Evolutionary conservation across 2,888 invertebrate genomes (phyloP).

Genomic region (Caenorhabditis becei): DNA sequence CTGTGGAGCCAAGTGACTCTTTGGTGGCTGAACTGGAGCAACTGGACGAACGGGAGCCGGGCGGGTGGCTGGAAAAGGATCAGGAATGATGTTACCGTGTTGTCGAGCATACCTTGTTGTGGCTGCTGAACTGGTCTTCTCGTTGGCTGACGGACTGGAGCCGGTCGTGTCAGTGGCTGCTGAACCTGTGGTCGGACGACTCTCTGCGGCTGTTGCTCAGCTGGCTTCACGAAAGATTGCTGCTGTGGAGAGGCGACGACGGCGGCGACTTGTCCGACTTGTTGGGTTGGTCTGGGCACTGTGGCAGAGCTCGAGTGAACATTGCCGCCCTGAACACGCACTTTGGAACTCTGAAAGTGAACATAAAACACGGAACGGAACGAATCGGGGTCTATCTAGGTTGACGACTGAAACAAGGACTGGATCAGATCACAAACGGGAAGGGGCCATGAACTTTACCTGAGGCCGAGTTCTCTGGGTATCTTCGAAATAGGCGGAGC

Average conservation of each 20-base stretch:
- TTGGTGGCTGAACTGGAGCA: conserved; percentile 14
- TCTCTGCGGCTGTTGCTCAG: conserved; percentile 41
- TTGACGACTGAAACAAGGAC: conserved; percentile 17
- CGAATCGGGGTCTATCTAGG: no score
- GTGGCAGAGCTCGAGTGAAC: conserved; percentile 58
- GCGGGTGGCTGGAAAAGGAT: conserved; percentile 25
- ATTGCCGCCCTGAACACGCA: conserved; percentile 52
- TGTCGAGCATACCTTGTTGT: conserved; percentile 23
- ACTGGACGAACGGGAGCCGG: conserved; percentile 21
- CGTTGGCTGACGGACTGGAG: conserved; percentile 42
- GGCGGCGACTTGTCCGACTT: conserved; percentile 28
- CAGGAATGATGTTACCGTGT: neutral
- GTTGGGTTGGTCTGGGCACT: conserved; percentile 41
- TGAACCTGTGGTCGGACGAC: conserved; percentile 44
- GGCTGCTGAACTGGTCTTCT: conserved; percentile 48
- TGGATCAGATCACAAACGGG: no score
- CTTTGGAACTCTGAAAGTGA: conserved; percentile 30
- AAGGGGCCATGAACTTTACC: conserved; percentile 27
- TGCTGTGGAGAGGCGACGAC: conserved; percentile 40
- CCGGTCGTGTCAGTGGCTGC: conserved; percentile 31
- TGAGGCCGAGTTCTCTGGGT: conserved; percentile 62
- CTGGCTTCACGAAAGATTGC: conserved; percentile 38
- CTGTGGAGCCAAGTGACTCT: conserved; percentile 56
- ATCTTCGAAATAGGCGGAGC: conserved; percentile 66
- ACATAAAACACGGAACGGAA: neutral